These are phyloP conservation scores for Leptinotarsa haldemani DNA, from an alignment of 2,888 invertebrate species.

Conservation along the genomic window DNA sequence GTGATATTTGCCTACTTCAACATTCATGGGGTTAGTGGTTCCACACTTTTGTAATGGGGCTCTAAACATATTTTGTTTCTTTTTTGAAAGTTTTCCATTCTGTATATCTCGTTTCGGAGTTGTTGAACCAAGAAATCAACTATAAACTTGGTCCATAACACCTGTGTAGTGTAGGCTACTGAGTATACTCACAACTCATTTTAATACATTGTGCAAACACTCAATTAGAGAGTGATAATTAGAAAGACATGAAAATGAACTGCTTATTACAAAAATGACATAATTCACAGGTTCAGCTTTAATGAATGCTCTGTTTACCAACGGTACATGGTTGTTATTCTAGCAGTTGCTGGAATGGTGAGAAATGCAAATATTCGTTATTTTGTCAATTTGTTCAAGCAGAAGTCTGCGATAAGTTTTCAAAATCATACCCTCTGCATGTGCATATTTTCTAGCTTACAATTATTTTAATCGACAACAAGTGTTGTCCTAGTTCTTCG, in stretches of 20 bases:
- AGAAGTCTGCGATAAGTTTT: not conserved
- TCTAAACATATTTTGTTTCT: too few relatives aligned
- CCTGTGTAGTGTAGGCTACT: constrained; percentile 19
- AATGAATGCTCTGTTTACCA: constrained; percentile 27
- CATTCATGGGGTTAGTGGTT: too few relatives aligned
- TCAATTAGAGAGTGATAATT: constrained; percentile 35
- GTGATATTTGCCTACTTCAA: too few relatives aligned
- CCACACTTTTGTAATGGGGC: too few relatives aligned
- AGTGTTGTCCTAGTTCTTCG: constrained; percentile 15
- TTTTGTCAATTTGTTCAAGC: constrained; percentile 1
- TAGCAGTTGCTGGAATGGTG: constrained; percentile 24
- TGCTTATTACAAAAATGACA: constrained; percentile 33
- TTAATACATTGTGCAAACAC: constrained; percentile 31
- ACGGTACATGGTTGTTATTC: constrained; percentile 19
- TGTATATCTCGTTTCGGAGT: not conserved
- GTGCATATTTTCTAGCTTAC: constrained; percentile 12
- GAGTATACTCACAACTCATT: constrained; percentile 14
- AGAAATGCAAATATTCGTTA: constrained; percentile 35
- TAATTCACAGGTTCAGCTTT: constrained; percentile 33
- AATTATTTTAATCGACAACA: constrained; percentile 8
- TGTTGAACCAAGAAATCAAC: constrained; percentile 2
- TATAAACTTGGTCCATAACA: not conserved
- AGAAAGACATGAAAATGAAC: constrained; percentile 30
- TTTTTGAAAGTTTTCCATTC: too few relatives aligned
- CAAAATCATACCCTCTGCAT: not conserved